Base-by-base conservation (phyloP, 2,113 vertebrate species). In the Sphyrna mokarran region DNA sequence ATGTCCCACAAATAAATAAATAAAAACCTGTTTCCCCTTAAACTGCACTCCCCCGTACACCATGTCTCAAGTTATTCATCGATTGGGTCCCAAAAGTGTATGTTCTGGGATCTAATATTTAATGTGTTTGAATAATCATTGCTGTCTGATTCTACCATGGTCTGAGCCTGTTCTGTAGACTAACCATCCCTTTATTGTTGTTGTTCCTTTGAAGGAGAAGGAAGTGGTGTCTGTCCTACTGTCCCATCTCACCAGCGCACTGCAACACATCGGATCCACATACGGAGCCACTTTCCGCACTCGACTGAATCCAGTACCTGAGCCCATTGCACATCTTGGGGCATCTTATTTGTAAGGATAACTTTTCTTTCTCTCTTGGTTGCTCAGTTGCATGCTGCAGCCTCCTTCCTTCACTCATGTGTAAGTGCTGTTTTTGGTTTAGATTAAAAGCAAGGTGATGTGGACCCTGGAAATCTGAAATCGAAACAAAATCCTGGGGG, bases 311-410 rank as follows among this genome's bases (percentile, higher is more conserved):
- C 68, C 93, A 26, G 93, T 72, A 11, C 93, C 93, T 0, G 66
- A 95, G 3, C 33, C 68, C 3, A 20, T 16, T 70, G 93, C 37
- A 4, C 37, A 95, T 95, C 66, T 72, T 68, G 93, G 68, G 2
- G 37, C 68, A 37, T 95, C 93, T 72, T 95, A 95, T 48, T 95
- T 95, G 93, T 95, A 95, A 95, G 93, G 6, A 95, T n/a, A 16
- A 93, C 20, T 13, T 63, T 29, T 91, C 1, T 63, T 80, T 90
- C 87, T 90, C 54, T 18, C 3, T 63, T 58, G n/a, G 40, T 43
- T 16, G 29, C 61, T 63, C 7, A 40, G n/a, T 37, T 37, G 22
- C 1, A 8, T 37, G 33, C 37, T 43, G 37, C 80, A 22, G 16
- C 16, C 80, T 37, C 7, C 37, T 20, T 13, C 18, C 58, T 58